Conservation (phyloP, 2,888 invertebrate genomes). For the Thymelicus acteon region DNA sequence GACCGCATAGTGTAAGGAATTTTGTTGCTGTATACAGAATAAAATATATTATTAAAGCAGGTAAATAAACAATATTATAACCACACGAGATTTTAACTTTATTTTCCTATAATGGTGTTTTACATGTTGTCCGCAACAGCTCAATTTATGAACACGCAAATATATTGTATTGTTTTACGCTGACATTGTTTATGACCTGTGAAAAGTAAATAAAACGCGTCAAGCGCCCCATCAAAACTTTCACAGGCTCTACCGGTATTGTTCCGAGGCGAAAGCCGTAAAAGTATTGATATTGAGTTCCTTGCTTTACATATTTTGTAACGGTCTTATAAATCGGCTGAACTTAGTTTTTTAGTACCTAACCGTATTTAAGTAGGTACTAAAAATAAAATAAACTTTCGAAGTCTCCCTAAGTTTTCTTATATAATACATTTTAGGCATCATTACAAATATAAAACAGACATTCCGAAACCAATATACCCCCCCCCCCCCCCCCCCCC, state of each 20-base stretch:
- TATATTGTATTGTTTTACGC: conserved; percentile 17
- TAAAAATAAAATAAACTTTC: too few species aligned
- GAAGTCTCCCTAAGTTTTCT: too few species aligned
- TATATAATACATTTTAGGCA: too few species aligned
- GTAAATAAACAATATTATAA: neutral
- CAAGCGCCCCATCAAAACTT: conserved; percentile 5
- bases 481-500: too few species aligned
- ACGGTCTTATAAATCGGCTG: neutral
- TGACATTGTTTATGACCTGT: conserved; percentile 12
- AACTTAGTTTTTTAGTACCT: too few species aligned
- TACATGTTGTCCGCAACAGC: conserved; percentile 17
- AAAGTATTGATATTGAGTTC: conserved; percentile 6
- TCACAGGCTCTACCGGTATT: neutral
- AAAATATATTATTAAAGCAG: neutral
- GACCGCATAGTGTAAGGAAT: too few species aligned
- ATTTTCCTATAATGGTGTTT: conserved; percentile 2
- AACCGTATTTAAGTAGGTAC: too few species aligned
- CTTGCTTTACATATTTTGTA: neutral
- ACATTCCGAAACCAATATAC: too few species aligned
- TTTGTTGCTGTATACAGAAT: too few species aligned
- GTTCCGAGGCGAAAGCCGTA: conserved; percentile 2
- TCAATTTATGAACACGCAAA: conserved; percentile 23
- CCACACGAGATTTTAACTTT: neutral
- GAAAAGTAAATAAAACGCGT: conserved; percentile 14
- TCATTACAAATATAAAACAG: too few species aligned